Percentiles rank a stretch among this genome's conserved stretches.
Conservation (phyloP, 2,797 vertebrate species). For the Parauchenoglanis ngamensis region DNA sequence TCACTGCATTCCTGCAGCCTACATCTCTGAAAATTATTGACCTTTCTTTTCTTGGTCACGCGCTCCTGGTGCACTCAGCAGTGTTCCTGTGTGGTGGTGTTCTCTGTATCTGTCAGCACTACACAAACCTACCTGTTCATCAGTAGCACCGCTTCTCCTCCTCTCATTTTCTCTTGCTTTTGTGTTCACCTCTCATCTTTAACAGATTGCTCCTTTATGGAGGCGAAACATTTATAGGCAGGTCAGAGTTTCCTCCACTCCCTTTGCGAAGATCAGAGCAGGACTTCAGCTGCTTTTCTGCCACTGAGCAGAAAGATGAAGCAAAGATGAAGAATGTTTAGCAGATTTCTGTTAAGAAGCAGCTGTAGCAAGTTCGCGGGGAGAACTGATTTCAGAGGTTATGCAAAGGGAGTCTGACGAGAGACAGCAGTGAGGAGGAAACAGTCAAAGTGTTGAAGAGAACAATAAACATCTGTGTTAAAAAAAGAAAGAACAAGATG, state of each 20-base stretch:
- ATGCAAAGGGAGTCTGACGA: constrained; percentile 25
- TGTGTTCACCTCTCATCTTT: constrained; percentile 4
- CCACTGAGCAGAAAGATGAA: background rate
- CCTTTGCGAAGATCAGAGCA: constrained; percentile 44
- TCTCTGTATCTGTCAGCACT: background rate
- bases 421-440: constrained; percentile 6
- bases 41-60: constrained; percentile 9
- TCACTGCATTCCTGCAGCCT: constrained; percentile 32
- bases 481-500: background rate
- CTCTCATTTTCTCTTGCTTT: background rate
- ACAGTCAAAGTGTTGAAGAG: background rate
- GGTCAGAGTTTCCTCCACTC: constrained; percentile 54
- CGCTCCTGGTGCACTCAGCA: constrained; percentile 8
- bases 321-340: background rate
- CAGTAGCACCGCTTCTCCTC: constrained; percentile 16
- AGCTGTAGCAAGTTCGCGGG: constrained; percentile 17
- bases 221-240: constrained; percentile 6
- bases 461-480: background rate
- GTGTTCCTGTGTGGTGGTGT: constrained; percentile 1
- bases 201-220: constrained; percentile 38
- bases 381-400: background rate
- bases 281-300: constrained; percentile 15
- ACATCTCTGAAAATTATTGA: constrained; percentile 32
- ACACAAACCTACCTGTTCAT: background rate
- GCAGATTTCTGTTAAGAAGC: constrained; percentile 31